These are phyloP conservation scores for Pollachius pollachius DNA, from an alignment of 2,113 vertebrate species.

Conservation along the genomic window DNA sequence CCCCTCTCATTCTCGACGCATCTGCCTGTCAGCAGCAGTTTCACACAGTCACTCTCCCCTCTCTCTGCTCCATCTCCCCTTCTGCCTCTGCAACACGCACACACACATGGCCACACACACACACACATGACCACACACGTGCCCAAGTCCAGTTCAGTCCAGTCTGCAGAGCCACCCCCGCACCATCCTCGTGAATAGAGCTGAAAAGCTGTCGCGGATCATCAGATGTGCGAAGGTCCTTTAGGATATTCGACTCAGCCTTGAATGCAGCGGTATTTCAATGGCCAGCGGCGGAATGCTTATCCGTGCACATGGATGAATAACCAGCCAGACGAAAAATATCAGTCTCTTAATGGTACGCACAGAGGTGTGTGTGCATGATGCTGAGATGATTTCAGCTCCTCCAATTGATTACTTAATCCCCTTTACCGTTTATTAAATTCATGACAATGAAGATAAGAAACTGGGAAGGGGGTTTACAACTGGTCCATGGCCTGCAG, in stretches of 20 bases:
- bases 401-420: slow-evolving; percentile 10
- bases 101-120: slow-evolving; percentile 23
- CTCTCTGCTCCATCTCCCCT: slow-evolving; percentile 26
- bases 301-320: slow-evolving; percentile 30
- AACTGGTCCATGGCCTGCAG: not conserved
- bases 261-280: slow-evolving; percentile 52
- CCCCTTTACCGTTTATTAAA: slow-evolving; percentile 12
- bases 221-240: slow-evolving; percentile 57
- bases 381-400: slow-evolving; percentile 15
- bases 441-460: not conserved
- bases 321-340: slow-evolving; percentile 22
- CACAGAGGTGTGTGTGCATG: slow-evolving; percentile 20
- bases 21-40: slow-evolving; percentile 52
- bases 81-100: not conserved
- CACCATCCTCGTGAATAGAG: slow-evolving; percentile 52
- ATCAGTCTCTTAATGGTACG: slow-evolving; percentile 19
- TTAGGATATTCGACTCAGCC: slow-evolving; percentile 51
- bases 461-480: not conserved
- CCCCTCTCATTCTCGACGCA: not conserved
- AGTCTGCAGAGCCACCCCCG: slow-evolving; percentile 46
- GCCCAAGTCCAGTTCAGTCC: slow-evolving; percentile 19
- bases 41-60: slow-evolving; percentile 48
- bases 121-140: slow-evolving; percentile 2
- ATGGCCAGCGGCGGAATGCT: slow-evolving; percentile 28
- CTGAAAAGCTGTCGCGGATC: slow-evolving; percentile 60